Evolutionary conservation across 2,888 invertebrate species (phyloP), one percentile per base, ranked within the genome.

Genomic region (Chirona hameri): DNA sequence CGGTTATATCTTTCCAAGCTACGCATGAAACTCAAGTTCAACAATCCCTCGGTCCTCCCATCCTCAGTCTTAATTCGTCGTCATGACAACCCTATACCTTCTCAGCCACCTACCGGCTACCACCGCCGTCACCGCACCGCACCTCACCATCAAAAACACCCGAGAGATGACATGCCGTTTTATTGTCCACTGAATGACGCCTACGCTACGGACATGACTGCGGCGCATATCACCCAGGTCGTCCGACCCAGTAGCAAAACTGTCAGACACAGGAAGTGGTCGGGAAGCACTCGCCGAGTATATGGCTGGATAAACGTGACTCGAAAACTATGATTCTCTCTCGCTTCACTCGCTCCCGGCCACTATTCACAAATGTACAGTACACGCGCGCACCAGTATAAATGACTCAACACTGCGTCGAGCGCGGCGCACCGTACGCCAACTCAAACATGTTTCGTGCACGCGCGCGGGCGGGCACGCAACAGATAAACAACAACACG

Each of bases 191-290:
- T n/a, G 69, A 69, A 69, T 69, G 69, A 29, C n/a, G 69, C 29
- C 69, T 69, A 69, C 29, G 27, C 69, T 29, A 69, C 69, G 69
- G 69, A 69, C 69, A 29, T 69, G 69, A 69, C 69, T 69, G 69
- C 69, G 27, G 69, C 69, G n/a, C 27, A 14, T 29, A 27, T 29
- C 27, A 69, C 27, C 69, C 69, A 14, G 69, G 3, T 69, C 69
- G 69, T 12, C 52, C 52, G 5, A 27, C 27, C 69, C 24, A 14
- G 69, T 27, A 69, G 27, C 69, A 29, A 69, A 69, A 69, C 69
- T 10, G 69, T 52, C 52, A 52, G 5, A 52, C 52, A 29, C 69
- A 24, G 69, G 14, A 69, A 69, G 69, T 69, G 69, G 29, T 69
- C 69, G 27, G 69, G 69, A 69, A 69, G 69, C 69, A 69, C 69